Evolutionary conservation across 2,888 invertebrate species (phyloP).

Genomic region (Drosophila kuntzei): DNA sequence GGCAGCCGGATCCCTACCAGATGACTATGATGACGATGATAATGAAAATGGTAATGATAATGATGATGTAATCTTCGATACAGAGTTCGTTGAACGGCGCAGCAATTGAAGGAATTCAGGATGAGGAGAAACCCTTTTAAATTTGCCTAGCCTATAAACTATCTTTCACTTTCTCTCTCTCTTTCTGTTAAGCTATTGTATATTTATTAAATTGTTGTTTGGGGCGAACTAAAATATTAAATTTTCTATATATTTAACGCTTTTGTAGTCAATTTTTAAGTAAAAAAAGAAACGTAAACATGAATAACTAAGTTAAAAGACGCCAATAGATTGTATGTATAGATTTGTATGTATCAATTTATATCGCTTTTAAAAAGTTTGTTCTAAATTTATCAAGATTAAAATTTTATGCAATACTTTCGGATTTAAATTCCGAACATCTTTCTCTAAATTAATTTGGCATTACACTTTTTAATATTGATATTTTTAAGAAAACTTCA

Average conservation of each 20-base stretch:
- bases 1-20: slow-evolving; percentile 41
- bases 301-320: too few species aligned
- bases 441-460: background rate
- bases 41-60: slow-evolving; percentile 56
- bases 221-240: slow-evolving; percentile 12
- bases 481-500: background rate
- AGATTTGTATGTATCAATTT: too few species aligned
- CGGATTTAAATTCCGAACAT: too few species aligned
- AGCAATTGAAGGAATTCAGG: slow-evolving; percentile 70
- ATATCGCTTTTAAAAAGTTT: too few species aligned
- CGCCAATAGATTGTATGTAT: too few species aligned
- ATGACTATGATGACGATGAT: slow-evolving; percentile 38
- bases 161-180: slow-evolving; percentile 17
- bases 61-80: slow-evolving; percentile 47
- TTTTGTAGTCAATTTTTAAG: too few species aligned
- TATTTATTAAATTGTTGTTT: slow-evolving; percentile 66
- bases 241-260: too few species aligned
- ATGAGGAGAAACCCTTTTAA: slow-evolving; percentile 8
- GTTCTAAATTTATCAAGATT: too few species aligned
- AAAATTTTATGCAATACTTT: too few species aligned
- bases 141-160: slow-evolving; percentile 45
- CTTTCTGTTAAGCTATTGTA: slow-evolving; percentile 49
- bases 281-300: too few species aligned
- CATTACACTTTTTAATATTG: background rate
- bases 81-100: slow-evolving; percentile 68